Base-by-base conservation (phyloP, 2,888 invertebrate species). In the Orgyia antiqua region DNA sequence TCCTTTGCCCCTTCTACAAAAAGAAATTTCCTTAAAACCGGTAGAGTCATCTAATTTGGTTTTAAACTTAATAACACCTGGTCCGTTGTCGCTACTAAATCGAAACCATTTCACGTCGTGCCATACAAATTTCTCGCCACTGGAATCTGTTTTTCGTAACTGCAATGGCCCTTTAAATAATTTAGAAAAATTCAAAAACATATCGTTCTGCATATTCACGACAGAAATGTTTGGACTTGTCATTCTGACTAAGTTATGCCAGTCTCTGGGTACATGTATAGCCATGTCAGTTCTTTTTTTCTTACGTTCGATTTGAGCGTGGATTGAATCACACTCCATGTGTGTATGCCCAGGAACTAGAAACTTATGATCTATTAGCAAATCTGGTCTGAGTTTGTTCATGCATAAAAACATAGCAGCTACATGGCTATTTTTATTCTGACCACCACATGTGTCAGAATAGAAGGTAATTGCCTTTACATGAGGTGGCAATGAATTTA, bases 311-410 rank as follows among this genome's bases (percentile, higher is more conserved):
- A 33, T 29, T 11, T 25, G 15, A 7, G 21, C 36, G 32, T 43
- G 39, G 15, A 41, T 38, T 11, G 33, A 27, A 13, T 43, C 41
- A 24, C 27, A 37, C 26, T 43, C 31, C 37, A 39, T 26, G 29
- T 42, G 42, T 17, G 35, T 45, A n/a, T n/a, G n/a, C n/a, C n/a
- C n/a, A n/a, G n/a, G n/a, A n/a, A n/a, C n/a, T n/a, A n/a, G n/a
- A n/a, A 48, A 52, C 31, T 45, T 51, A 28, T 52, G 44, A 9
- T 13, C 13, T 4, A 25, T 25, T 25, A 13, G 8, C 13, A 13
- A 13, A 13, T 25, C 13, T 13, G 25, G 25, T 13, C 25, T 13
- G 13, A 25, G 25, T 13, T 13, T 25, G 13, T 13, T 25, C n/a
- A 25, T 25, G 13, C 25, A 25, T 13, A 25, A 25, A 25, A 25